Conservation (phyloP, 2,888 invertebrate genomes). For the Polydesmus complanatus region DNA sequence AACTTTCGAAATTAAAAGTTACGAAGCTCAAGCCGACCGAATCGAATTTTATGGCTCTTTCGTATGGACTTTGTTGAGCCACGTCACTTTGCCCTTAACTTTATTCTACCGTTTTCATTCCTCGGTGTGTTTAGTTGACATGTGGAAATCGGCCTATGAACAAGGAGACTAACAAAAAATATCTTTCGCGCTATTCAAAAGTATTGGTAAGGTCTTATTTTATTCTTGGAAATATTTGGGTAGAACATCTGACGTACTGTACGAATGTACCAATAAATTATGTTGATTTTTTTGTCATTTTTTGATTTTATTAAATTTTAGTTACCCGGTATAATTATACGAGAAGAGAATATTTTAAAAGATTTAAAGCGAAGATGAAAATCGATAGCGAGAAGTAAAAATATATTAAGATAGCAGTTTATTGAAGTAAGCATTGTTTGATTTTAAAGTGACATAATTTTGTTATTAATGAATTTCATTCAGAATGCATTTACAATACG, state of each 20-base stretch:
- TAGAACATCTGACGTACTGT: background rate
- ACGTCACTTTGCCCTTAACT: slow-evolving; percentile 55
- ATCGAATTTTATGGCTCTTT: slow-evolving; percentile 54
- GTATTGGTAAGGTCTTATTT: background rate
- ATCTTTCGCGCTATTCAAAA: background rate
- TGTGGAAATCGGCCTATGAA: slow-evolving; percentile 61
- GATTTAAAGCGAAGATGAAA: no score
- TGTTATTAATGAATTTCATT: no score
- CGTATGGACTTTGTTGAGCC: slow-evolving; percentile 56
- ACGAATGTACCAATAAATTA: background rate
- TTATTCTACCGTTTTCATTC: slow-evolving; percentile 67
- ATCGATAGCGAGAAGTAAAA: no score
- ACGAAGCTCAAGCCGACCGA: slow-evolving; percentile 41
- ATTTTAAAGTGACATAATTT: no score
- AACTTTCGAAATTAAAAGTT: slow-evolving; percentile 50
- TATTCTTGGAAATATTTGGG: background rate
- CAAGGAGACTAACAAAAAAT: slow-evolving; percentile 33
- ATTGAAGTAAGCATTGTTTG: no score
- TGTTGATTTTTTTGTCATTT: no score
- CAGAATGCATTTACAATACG: no score
- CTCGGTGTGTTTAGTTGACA: slow-evolving; percentile 61
- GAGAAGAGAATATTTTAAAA: no score
- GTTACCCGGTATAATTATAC: no score
- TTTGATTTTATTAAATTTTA: no score
- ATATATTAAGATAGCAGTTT: no score